A percentile compares a stretch with the other conserved stretches of the same genome.
phyloP scores from a whole-genome alignment of 64 coral and sea anemone species.

The Trachythela sp. region DNA sequence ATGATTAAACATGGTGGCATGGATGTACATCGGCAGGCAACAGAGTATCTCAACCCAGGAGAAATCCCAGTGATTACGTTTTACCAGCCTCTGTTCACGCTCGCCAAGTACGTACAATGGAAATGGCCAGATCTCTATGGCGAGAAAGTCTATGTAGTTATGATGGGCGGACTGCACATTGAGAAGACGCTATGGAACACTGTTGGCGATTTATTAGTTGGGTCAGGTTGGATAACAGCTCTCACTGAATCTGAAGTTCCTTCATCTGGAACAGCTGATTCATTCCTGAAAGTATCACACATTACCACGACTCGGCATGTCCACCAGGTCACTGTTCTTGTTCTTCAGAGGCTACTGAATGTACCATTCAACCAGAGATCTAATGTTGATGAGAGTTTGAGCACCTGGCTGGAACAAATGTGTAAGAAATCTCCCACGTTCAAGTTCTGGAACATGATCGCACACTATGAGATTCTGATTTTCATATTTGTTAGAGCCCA shows the following conservation, averaged over 20 bases:
- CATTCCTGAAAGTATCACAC: not conserved
- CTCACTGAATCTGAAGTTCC: constrained; percentile 61
- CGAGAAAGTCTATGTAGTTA: too few species aligned
- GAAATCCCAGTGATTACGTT: too few species aligned
- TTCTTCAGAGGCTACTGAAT: constrained; percentile 38
- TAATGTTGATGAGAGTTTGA: too few species aligned
- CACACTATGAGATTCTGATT: constrained; percentile 51
- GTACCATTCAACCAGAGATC: constrained; percentile 51
- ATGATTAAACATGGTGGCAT: constrained; percentile 65
- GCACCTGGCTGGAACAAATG: too few species aligned
- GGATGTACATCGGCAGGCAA: constrained; percentile 37
- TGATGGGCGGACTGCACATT: too few species aligned
- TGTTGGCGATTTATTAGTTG: too few species aligned
- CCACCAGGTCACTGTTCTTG: constrained; percentile 53
- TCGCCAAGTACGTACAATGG: constrained; percentile 50
- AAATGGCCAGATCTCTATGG: constrained; percentile 48
- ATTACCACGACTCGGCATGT: constrained; percentile 14
- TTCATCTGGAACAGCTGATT: too few species aligned
- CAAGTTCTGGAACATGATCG: constrained; percentile 51
- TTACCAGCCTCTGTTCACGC: constrained; percentile 52
- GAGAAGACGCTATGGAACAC: too few species aligned
- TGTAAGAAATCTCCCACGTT: too few species aligned
- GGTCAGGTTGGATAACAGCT: constrained; percentile 55
- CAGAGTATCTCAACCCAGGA: constrained; percentile 38
- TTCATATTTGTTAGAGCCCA: constrained; percentile 34